Conservation (phyloP, 2,113 vertebrate genomes). For the Pseudopipra pipra region DNA sequence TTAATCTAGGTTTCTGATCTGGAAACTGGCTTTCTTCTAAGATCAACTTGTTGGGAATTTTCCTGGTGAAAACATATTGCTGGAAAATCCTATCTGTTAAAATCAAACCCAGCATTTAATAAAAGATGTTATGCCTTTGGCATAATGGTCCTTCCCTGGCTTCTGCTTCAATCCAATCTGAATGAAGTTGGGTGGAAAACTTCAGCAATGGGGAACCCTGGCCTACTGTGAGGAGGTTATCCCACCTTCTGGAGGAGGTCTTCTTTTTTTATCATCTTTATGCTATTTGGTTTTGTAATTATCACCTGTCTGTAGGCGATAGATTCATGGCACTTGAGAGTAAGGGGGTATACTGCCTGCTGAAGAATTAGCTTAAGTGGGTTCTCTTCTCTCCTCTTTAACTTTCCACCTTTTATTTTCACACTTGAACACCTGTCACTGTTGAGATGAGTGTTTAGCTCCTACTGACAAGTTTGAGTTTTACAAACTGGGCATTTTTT, state of each 20-base stretch:
- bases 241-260: accelerated
- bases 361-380: background rate
- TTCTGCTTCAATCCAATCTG: background rate
- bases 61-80: background rate
- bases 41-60: background rate
- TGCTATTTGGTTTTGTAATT: background rate
- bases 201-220: background rate
- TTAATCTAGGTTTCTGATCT: background rate
- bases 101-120: background rate
- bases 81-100: background rate
- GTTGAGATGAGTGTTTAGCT: background rate
- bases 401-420: background rate
- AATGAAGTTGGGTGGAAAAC: background rate
- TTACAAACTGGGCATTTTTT: background rate
- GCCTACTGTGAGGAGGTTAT: background rate
- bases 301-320: background rate
- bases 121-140: background rate
- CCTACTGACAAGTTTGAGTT: background rate
- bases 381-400: background rate
- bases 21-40: background rate
- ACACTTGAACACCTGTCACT: background rate
- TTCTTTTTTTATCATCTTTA: accelerated
- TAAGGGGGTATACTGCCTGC: background rate
- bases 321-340: background rate
- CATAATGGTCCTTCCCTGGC: background rate